phyloP scores from a whole-genome alignment of 1,140 invertebrate genomes.

The Nasonia longicornis region DNA sequence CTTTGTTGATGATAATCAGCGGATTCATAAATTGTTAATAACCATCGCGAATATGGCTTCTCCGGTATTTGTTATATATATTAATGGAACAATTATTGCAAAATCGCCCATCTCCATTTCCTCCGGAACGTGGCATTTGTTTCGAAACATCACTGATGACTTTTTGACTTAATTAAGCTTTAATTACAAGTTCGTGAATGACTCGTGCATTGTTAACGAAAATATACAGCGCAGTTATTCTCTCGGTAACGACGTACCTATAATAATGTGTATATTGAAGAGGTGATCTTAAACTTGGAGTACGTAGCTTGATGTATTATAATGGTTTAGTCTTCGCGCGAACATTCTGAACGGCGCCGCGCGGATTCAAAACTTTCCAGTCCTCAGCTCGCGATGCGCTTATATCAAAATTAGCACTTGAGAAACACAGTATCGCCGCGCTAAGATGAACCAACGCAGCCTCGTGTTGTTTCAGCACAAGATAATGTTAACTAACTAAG shows the following conservation, averaged over 20 bases:
- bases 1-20: background rate
- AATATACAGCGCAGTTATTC: background rate
- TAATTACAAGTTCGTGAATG: background rate
- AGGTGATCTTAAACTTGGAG: constrained; percentile 32
- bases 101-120: background rate
- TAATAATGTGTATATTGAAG: background rate
- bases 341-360: constrained; percentile 7
- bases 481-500: background rate
- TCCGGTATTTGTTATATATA: background rate
- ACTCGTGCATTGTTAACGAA: background rate
- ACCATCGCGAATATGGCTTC: background rate
- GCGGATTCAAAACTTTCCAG: background rate
- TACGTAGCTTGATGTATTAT: background rate
- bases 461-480: background rate
- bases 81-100: background rate
- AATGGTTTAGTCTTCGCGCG: constrained; percentile 5
- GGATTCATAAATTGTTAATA: background rate
- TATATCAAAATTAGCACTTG: constrained; percentile 28
- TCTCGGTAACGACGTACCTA: background rate
- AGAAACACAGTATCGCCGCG: background rate
- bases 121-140: too few species aligned
- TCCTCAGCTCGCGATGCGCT: background rate
- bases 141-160: too few species aligned
- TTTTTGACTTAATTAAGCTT: too few species aligned
- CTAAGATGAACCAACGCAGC: too few species aligned